A percentile compares a stretch with the other conserved stretches of the same genome.
Evolutionary conservation across 1,140 invertebrate species (phyloP).

Genomic region (Propsilocerus akamusi): DNA sequence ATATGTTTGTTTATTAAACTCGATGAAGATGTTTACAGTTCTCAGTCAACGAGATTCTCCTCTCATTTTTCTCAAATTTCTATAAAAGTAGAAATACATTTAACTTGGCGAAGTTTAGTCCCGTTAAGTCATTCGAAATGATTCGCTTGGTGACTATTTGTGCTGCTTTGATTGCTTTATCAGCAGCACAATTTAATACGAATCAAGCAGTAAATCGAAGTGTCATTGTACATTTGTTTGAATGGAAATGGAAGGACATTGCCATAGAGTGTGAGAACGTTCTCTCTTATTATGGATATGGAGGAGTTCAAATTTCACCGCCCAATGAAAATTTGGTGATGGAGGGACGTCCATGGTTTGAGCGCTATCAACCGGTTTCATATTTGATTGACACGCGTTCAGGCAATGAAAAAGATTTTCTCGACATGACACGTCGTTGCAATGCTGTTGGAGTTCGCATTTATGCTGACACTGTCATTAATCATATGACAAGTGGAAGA

Average conservation of each 20-base stretch:
- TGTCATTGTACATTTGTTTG: conserved; percentile 43
- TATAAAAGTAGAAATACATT: no score
- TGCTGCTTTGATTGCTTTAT: conserved; percentile 6
- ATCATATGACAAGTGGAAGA: conserved; percentile 49
- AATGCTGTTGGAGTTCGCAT: no score
- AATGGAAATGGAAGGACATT: conserved; percentile 53
- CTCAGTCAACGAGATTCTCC: no score
- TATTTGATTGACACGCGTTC: conserved; percentile 57
- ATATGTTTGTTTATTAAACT: no score
- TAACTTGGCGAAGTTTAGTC: no score
- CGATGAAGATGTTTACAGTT: no score
- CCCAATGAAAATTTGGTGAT: no score
- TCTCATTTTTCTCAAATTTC: no score
- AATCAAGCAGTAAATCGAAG: conserved; percentile 16
- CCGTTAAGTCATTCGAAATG: no score
- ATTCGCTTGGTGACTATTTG: no score
- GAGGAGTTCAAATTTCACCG: conserved; percentile 51
- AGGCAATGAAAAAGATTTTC: conserved; percentile 50
- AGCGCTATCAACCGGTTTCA: conserved; percentile 76
- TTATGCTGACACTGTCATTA: conserved; percentile 54
- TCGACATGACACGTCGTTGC: conserved; percentile 54
- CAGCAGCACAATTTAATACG: conserved; percentile 16
- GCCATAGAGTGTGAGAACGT: conserved; percentile 52
- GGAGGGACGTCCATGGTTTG: conserved; percentile 48
- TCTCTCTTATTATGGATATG: conserved; percentile 44